phyloP scores from a whole-genome alignment of 2,113 vertebrate species.

The Triplophysa rosa region DNA sequence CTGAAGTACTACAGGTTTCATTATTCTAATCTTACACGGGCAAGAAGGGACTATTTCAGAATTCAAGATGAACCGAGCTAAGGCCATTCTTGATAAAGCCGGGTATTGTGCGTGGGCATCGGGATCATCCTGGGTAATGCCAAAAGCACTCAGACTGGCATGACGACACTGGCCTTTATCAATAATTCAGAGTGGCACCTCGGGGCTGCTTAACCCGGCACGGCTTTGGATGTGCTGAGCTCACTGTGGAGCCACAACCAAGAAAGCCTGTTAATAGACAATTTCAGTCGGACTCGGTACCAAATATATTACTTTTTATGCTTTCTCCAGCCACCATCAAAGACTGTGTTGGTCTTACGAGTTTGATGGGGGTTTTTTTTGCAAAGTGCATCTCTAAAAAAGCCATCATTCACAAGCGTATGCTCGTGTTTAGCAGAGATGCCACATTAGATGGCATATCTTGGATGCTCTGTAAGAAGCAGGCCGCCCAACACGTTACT shows the following conservation, averaged over 20 bases:
- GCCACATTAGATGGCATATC: constrained; percentile 8
- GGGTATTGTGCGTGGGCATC: constrained; percentile 33
- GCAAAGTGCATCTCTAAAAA: not conserved
- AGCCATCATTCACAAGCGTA: not conserved
- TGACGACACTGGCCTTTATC: constrained; percentile 39
- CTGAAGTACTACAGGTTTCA: not conserved
- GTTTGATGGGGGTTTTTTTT: not conserved
- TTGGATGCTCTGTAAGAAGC: constrained; percentile 5
- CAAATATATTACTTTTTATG: not conserved
- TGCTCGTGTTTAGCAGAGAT: not conserved
- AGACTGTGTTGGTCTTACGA: not conserved
- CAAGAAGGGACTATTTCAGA: not conserved
- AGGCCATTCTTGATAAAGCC: constrained; percentile 8
- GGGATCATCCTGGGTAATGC: constrained; percentile 39
- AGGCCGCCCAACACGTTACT: not conserved
- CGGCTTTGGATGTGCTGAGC: constrained; percentile 14
- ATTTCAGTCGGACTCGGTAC: not conserved
- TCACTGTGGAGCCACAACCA: constrained; percentile 14
- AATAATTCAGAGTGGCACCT: constrained; percentile 48
- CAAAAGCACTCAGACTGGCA: constrained; percentile 31
- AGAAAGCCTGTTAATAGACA: constrained; percentile 25
- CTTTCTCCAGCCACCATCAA: not conserved
- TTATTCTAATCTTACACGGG: not conserved
- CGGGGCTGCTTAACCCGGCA: constrained; percentile 28
- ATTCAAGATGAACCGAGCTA: not conserved